phyloP scores from a whole-genome alignment of 1,140 invertebrate species.

The Plutomurus gul region DNA sequence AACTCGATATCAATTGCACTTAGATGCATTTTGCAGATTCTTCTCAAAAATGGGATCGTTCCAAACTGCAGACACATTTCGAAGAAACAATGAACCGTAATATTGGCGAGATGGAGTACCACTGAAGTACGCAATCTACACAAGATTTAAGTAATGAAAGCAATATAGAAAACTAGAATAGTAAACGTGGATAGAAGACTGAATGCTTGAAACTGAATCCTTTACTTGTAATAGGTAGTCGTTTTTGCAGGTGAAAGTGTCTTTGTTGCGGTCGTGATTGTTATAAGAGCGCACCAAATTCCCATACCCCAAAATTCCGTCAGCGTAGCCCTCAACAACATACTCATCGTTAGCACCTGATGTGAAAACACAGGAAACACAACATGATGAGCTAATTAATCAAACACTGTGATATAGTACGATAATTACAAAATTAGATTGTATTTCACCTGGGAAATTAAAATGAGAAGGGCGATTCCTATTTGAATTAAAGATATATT shows the following conservation, averaged over 20 bases:
- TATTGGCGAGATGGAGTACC: slow-evolving; percentile 19
- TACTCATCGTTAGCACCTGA: slow-evolving; percentile 25
- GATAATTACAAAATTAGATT: too few species aligned
- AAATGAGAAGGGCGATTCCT: background rate
- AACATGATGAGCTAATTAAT: too few species aligned
- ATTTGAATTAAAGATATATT: slow-evolving; percentile 29
- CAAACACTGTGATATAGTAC: background rate
- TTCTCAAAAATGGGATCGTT: background rate
- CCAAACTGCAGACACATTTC: background rate
- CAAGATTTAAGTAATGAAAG: background rate
- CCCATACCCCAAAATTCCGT: background rate
- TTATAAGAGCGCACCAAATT: background rate
- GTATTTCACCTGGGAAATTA: slow-evolving; percentile 1
- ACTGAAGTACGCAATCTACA: slow-evolving; percentile 14
- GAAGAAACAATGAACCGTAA: background rate
- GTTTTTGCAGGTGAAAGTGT: background rate
- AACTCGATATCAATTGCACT: background rate
- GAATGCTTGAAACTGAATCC: too few species aligned
- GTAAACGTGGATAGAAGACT: too few species aligned
- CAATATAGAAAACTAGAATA: too few species aligned
- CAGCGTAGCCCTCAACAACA: background rate
- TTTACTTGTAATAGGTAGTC: slow-evolving; percentile 32
- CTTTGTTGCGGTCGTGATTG: background rate
- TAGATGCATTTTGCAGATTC: background rate
- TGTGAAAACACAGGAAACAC: too few species aligned